Conservation (phyloP, 2,888 invertebrate species). For the Eristalis intricaria region DNA sequence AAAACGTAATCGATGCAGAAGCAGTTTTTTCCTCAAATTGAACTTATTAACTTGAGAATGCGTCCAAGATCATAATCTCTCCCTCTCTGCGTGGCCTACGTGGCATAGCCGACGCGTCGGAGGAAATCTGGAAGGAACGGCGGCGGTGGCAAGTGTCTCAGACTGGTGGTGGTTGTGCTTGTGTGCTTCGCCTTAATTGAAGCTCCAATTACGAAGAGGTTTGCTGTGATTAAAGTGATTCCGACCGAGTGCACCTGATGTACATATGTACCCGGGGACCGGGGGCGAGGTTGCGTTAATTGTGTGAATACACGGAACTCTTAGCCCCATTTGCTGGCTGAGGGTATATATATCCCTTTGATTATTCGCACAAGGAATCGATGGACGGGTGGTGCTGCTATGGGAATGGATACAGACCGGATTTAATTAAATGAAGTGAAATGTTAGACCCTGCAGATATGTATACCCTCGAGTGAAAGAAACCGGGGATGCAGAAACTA, state of each 20-base stretch:
- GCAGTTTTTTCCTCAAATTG: conserved; percentile 33
- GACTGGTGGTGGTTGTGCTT: neutral
- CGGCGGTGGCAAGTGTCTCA: neutral
- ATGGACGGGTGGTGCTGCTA: too few relatives aligned
- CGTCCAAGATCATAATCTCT: neutral
- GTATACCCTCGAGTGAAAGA: too few relatives aligned
- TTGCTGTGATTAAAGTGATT: conserved; percentile 4
- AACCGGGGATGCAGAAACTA: too few relatives aligned
- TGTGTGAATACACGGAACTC: neutral
- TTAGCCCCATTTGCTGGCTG: neutral
- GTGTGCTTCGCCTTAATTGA: conserved; percentile 25
- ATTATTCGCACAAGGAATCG: neutral
- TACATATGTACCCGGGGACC: neutral
- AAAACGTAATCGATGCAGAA: conserved; percentile 16
- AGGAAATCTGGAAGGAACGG: too few relatives aligned
- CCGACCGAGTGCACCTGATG: neutral
- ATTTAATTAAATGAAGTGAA: too few relatives aligned
- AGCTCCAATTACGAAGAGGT: conserved; percentile 27
- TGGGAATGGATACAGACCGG: too few relatives aligned
- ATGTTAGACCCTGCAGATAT: too few relatives aligned
- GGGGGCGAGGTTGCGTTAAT: conserved; percentile 14
- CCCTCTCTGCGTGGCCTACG: too few relatives aligned
- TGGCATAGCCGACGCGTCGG: too few relatives aligned
- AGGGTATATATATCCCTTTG: neutral
- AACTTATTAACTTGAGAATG: conserved; percentile 45